Base-by-base conservation (phyloP, 2,888 invertebrate genomes). In the Phengaris alcon region DNA sequence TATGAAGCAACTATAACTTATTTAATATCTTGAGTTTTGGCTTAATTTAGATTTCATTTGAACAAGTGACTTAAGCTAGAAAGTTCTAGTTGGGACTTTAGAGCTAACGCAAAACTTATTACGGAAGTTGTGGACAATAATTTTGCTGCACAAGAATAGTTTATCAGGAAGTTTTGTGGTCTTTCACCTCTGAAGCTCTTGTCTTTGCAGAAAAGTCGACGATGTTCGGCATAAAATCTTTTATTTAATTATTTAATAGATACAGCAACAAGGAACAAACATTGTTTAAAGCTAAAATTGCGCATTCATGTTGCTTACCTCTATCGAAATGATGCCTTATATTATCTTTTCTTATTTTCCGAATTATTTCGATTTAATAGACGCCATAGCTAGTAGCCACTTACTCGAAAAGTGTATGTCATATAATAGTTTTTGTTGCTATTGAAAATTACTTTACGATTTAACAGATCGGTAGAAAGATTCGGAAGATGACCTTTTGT, bases 1-100 rank as follows among this genome's bases (percentile, higher is more conserved):
- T 52, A 52, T 64, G 22, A 64, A 12, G 64, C 64, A 64, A 64
- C 64, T 35, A 35, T 64, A 64, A 64, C 64, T 64, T 64, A 64
- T 64, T 64, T 64, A 64, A 64, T 64, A 64, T 35, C 64, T 64
- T 64, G 64, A 64, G 64, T 64, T 64, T 64, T 64, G 64, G 64
- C 64, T 64, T 64, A 64, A 64, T 64, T 64, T 44, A 64, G 64
- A 64, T 64, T 64, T 64, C 64, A 64, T 64, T 64, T 10, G 64
- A 35, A 35, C 64, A 44, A 64, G 12, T 64, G 35, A 64, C 64
- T 59, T 64, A n/a, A 55, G 35, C 64, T 35, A 64, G 35, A 44
- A 6, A 64, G 59, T 59, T 15, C 59, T 59, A 57, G 15, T 57
- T 59, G 22, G 35, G 35, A 64, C 64, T 35, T 64, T 44, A 44